Evolutionary conservation across 2,797 vertebrate genomes (phyloP), one percentile per base, ranked within the genome.

Genomic region (Gallinago stenura): DNA sequence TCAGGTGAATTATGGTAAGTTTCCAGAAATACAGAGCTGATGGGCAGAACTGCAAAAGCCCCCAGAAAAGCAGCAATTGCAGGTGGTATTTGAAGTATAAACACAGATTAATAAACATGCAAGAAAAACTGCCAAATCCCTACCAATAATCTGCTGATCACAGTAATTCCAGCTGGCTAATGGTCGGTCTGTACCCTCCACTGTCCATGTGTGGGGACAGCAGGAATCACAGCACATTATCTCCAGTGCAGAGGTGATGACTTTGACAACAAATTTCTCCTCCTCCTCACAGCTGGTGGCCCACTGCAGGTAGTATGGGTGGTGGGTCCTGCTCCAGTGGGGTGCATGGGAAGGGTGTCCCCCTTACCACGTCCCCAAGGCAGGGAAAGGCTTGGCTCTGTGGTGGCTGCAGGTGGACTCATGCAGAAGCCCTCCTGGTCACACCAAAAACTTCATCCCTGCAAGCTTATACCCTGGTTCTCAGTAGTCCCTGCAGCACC

Each of bases 271-370:
- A 72, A 77, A 77, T 9, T 45, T 77, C 15, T 66, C 18, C 26
- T 71, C 57, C n/a, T 82, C 16, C 41, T 2, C 3, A 8, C 12
- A 18, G 3, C 26, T 4, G 0, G 3, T 4, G n/a, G 21, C 20
- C 16, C 9, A 0, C 1, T 20, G 37, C n/a, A 37, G 33, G 48
- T 31, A 45, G 7, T 2, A 0, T 0, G 3, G 15, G 17, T 1
- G 1, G 15, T 12, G 24, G 8, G 13, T 69, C 31, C 51, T 39
- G 35, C 22, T 54, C 39, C 28, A 1, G 28, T 17, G 12, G 46
- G 26, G 2, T 14, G 7, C 1, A 1, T 5, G 31, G 12, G 26
- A 12, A 6, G 9, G 20, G 4, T 2, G 11, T 17, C 3, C n/a
- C 41, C 22, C 17, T 31, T 30, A 35, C 31, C 4, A 2, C 0